Evolutionary conservation across 2,888 invertebrate genomes (phyloP).

Genomic region (Agonopterix alstromeriana): DNA sequence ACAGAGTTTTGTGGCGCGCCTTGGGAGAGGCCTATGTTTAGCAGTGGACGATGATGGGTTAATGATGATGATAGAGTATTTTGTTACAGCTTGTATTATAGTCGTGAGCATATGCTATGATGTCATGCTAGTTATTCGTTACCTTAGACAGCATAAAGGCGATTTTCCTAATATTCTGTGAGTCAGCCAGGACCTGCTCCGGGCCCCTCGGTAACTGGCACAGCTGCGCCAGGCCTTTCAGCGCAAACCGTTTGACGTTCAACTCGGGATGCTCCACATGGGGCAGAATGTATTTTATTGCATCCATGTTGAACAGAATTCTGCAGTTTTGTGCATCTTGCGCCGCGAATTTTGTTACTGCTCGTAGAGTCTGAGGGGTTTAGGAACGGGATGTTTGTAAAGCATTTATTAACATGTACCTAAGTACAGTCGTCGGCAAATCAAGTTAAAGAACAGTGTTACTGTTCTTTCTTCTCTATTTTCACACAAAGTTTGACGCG

Average conservation of each 20-base stretch:
- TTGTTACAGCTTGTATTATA: no score
- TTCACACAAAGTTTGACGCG: no score
- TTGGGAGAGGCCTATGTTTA: no score
- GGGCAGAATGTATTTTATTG: slow-evolving; percentile 46
- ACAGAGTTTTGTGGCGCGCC: no score
- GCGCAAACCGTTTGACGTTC: slow-evolving; percentile 65
- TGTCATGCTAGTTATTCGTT: not conserved
- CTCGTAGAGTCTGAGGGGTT: slow-evolving; percentile 49
- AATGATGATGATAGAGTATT: no score
- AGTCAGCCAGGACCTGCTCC: slow-evolving; percentile 52
- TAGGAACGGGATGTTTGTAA: no score
- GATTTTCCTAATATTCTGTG: slow-evolving; percentile 56
- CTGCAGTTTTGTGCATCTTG: slow-evolving; percentile 57
- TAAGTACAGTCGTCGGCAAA: no score
- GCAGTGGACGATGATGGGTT: no score
- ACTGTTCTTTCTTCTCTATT: no score
- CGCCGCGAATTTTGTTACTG: slow-evolving; percentile 60
- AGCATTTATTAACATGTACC: no score
- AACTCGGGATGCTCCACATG: slow-evolving; percentile 56
- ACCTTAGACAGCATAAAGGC: slow-evolving; percentile 57
- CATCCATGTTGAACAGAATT: slow-evolving; percentile 43
- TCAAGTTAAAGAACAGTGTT: no score
- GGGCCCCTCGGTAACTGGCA: slow-evolving; percentile 63
- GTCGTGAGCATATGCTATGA: not conserved
- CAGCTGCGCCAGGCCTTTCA: slow-evolving; percentile 71